Evolutionary conservation across 2,797 vertebrate genomes (phyloP), one percentile per base, ranked within the genome.

Genomic region (Cyprinodon diabolis): DNA sequence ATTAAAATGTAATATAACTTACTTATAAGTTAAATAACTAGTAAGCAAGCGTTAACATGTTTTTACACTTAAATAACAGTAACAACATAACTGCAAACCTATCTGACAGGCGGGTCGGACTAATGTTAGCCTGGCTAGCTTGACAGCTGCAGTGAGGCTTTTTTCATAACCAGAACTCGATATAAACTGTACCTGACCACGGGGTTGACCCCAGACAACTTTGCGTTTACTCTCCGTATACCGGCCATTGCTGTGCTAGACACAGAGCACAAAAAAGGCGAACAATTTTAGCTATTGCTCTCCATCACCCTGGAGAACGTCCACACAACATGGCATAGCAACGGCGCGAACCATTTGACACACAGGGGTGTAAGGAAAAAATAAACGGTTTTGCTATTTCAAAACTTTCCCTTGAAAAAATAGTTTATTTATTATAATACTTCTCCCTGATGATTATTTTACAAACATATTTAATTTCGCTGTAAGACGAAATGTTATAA

Each of bases 131-230:
- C 25, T 1, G 0, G 77, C 69, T 89, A 91, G 89, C 89, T 81
- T 30, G 1, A 37, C 72, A 49, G 75, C 60, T 74, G 30, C 60
- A 47, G 37, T 19, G 25, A 51, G 37, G 25, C 72, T 60, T 68
- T 49, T 71, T 15, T 57, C 13, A 69, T 35, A 13, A 74, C 62
- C 69, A 72, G 23, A 78, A 12, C 21, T 62, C 13, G 49, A 58
- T 23, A 57, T 66, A 47, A 52, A 54, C 73, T 10, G 78, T 94
- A 96, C 95, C 95, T 95, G 87, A 95, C 93, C 12, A 91, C 90
- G 15, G 94, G 87, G 74, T 89, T 94, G 78, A 94, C 82, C 57
- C 90, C 87, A 43, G 90, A 89, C 10, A 90, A 71, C 74, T 91
- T 93, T 2, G 90, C 93, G 74, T 90, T 92, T 10, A 90, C 89